Evolutionary conservation across 2,113 vertebrate species (phyloP).

Genomic region (Paramisgurnus dabryanus): DNA sequence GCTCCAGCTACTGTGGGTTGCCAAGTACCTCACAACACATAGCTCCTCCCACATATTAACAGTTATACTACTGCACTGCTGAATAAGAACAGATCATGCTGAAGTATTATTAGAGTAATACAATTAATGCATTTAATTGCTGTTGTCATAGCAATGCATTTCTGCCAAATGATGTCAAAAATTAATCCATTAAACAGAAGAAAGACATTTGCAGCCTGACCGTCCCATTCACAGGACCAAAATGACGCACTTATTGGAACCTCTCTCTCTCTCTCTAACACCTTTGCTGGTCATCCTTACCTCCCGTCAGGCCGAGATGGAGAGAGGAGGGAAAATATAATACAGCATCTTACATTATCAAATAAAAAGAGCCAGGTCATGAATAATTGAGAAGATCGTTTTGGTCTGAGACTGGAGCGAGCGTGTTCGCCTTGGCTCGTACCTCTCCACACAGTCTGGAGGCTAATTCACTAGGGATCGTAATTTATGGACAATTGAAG

Average conservation of each 20-base stretch:
- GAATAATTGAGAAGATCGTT: slow-evolving; percentile 93
- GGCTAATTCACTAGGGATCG: slow-evolving; percentile 97
- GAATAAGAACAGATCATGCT: no score
- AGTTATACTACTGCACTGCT: no score
- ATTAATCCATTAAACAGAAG: not conserved
- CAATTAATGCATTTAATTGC: no score
- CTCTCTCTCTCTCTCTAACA: slow-evolving; percentile 10
- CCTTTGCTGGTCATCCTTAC: slow-evolving; percentile 12
- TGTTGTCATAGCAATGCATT: not conserved
- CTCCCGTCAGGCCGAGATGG: slow-evolving; percentile 37
- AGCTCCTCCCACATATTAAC: no score
- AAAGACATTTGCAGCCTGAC: slow-evolving; percentile 17
- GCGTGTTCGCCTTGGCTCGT: slow-evolving; percentile 85
- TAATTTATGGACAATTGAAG: slow-evolving; percentile 99
- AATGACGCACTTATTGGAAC: slow-evolving; percentile 20
- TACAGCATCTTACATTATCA: slow-evolving; percentile 71
- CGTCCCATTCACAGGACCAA: slow-evolving; percentile 28
- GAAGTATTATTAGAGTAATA: no score
- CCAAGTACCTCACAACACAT: no score
- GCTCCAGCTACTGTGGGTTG: no score
- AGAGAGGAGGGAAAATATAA: slow-evolving; percentile 55
- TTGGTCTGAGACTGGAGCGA: slow-evolving; percentile 81
- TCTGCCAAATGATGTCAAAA: not conserved
- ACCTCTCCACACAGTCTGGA: slow-evolving; percentile 90
- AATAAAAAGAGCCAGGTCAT: slow-evolving; percentile 84